These are phyloP conservation scores for Pinna nobilis DNA, from an alignment of 1,140 invertebrate genomes.

Conservation along the genomic window DNA sequence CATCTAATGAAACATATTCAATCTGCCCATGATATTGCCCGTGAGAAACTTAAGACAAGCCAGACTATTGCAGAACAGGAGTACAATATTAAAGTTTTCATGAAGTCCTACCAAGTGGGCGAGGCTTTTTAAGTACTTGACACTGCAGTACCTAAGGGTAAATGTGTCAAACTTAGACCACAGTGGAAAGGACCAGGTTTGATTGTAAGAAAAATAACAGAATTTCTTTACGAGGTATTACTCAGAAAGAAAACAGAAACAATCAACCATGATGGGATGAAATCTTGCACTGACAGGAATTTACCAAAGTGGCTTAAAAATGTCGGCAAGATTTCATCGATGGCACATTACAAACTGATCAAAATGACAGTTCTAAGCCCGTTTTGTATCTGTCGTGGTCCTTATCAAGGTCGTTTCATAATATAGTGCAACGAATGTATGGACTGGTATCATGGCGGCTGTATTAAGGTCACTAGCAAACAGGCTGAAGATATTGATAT, in stretches of 20 bases:
- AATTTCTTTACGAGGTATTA: slow-evolving; percentile 6
- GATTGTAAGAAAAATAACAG: background rate
- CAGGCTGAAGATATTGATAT: too few species aligned
- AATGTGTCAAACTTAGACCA: slow-evolving; percentile 1
- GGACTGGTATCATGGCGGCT: too few species aligned
- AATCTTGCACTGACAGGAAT: slow-evolving; percentile 8
- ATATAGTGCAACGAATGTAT: too few species aligned
- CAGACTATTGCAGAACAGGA: background rate
- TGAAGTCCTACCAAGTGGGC: background rate
- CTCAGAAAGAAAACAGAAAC: background rate
- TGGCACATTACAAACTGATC: too few species aligned
- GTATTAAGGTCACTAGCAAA: too few species aligned
- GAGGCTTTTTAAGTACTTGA: slow-evolving; percentile 9
- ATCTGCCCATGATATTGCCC: slow-evolving; percentile 11
- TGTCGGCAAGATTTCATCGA: too few species aligned
- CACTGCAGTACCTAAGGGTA: background rate
- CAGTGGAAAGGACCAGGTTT: slow-evolving; percentile 18
- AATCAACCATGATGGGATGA: slow-evolving; percentile 19
- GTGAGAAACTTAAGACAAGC: slow-evolving; percentile 3
- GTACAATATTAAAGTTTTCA: background rate
- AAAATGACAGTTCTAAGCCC: too few species aligned
- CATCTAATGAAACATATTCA: background rate
- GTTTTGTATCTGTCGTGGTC: too few species aligned
- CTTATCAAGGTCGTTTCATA: too few species aligned
- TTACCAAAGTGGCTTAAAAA: slow-evolving; percentile 12